phyloP scores from a whole-genome alignment of 2,113 vertebrate species.

The Marmota flaviventris region DNA sequence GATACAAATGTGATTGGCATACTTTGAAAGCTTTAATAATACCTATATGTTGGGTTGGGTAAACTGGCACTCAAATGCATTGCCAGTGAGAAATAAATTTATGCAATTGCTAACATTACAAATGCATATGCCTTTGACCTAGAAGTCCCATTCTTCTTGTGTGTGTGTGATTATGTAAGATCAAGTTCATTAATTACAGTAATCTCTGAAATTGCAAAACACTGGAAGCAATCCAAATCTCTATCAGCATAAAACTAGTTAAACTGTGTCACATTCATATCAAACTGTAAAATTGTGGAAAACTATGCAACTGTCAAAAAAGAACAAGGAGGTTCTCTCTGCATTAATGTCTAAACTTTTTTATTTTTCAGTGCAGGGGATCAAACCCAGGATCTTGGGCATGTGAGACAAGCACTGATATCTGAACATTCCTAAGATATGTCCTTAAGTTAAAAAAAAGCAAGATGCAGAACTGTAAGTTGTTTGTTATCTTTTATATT shows the following conservation, averaged over 20 bases:
- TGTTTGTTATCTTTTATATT: not conserved
- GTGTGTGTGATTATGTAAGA: not conserved
- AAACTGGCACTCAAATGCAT: not conserved
- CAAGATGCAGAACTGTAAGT: not conserved
- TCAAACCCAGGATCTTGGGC: too few relatives aligned
- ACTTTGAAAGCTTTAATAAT: not conserved
- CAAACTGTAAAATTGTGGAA: conserved; percentile 16
- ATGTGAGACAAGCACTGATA: not conserved
- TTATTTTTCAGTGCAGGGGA: not conserved
- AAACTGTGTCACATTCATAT: not conserved
- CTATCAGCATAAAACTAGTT: not conserved
- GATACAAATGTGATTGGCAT: not conserved
- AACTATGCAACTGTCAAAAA: not conserved
- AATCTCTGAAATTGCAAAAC: not conserved
- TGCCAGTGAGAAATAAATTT: not conserved
- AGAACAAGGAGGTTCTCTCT: not conserved
- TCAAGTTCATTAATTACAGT: not conserved
- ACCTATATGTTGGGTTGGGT: not conserved
- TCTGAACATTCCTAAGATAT: not conserved
- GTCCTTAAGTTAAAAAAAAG: not conserved
- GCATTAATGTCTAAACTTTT: not conserved
- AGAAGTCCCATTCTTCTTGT: conserved; percentile 7
- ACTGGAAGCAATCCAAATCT: too few relatives aligned
- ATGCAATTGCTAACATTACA: not conserved
- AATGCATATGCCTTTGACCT: not conserved